A percentile compares a stretch with the other conserved stretches of the same genome.
Evolutionary conservation across 1,140 invertebrate genomes (phyloP).

Genomic region (Formica exsecta): DNA sequence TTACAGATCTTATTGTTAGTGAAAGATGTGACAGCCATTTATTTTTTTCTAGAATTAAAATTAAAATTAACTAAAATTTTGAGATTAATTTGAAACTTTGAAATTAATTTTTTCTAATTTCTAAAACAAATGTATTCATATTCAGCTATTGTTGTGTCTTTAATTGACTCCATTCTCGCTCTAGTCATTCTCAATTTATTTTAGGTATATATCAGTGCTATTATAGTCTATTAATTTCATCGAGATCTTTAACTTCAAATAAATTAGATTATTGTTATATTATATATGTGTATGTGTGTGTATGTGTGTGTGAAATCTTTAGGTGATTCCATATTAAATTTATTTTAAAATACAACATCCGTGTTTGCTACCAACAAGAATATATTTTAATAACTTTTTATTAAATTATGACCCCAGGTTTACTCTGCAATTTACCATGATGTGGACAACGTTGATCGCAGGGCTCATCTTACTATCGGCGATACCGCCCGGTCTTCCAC

Average conservation of each 20-base stretch:
- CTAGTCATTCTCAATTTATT: not conserved
- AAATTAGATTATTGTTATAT: not conserved
- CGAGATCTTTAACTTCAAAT: not conserved
- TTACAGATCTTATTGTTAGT: not conserved
- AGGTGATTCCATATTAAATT: not conserved
- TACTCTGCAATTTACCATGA: conserved; percentile 48
- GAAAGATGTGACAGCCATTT: no score
- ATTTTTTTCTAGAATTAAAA: not conserved
- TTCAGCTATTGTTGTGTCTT: not conserved
- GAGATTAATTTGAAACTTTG: not conserved
- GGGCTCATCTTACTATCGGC: conserved; percentile 55
- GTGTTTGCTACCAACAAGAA: not conserved
- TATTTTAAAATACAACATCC: not conserved
- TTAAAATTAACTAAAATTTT: not conserved
- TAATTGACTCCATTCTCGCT: not conserved
- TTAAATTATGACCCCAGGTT: conserved; percentile 16
- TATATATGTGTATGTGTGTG: no score
- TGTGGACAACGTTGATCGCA: conserved; percentile 58
- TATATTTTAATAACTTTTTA: conserved; percentile 2
- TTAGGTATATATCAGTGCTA: not conserved
- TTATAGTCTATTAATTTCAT: not conserved
- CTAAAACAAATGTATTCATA: not conserved
- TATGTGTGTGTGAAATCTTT: not conserved
- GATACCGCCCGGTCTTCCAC: conserved; percentile 9
- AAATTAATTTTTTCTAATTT: conserved; percentile 1